Evolutionary conservation across 1,140 invertebrate species (phyloP).

Genomic region (Trichomalopsis sarcophagae): DNA sequence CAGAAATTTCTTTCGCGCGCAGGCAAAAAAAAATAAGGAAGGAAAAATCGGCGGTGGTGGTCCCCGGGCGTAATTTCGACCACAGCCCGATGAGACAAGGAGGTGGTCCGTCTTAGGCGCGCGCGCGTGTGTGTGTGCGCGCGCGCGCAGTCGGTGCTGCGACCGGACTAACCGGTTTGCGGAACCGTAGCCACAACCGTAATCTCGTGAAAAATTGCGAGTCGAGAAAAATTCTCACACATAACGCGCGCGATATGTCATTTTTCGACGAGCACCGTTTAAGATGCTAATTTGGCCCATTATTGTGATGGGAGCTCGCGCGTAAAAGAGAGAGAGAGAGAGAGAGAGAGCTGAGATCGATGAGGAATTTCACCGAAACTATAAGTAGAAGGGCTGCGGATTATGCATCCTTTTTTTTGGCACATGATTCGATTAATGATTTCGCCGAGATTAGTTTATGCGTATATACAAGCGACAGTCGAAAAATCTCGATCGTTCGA

Average conservation of each 20-base stretch:
- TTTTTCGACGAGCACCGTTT: neutral
- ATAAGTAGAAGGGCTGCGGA: neutral
- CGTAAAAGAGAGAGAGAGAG: too few species aligned
- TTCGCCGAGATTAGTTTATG: neutral
- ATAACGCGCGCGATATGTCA: constrained; percentile 16
- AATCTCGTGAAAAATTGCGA: constrained; percentile 50
- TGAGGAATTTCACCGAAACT: neutral
- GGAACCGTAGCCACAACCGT: constrained; percentile 49
- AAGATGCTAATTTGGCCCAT: neutral
- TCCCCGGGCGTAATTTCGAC: neutral
- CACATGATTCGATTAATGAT: neutral
- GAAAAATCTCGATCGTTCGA: constrained; percentile 30
- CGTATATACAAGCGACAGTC: neutral
- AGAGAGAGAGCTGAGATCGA: too few species aligned
- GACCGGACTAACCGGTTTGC: constrained; percentile 50
- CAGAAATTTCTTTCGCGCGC: neutral
- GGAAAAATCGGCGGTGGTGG: neutral
- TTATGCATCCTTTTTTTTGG: neutral
- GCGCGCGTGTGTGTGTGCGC: neutral
- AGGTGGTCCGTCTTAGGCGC: neutral
- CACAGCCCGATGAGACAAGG: neutral
- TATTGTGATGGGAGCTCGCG: too few species aligned
- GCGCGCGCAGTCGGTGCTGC: neutral
- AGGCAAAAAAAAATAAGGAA: neutral
- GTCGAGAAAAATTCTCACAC: constrained; percentile 41